phyloP scores from a whole-genome alignment of 2,888 invertebrate genomes.

The Elaeidobius kamerunicus region DNA sequence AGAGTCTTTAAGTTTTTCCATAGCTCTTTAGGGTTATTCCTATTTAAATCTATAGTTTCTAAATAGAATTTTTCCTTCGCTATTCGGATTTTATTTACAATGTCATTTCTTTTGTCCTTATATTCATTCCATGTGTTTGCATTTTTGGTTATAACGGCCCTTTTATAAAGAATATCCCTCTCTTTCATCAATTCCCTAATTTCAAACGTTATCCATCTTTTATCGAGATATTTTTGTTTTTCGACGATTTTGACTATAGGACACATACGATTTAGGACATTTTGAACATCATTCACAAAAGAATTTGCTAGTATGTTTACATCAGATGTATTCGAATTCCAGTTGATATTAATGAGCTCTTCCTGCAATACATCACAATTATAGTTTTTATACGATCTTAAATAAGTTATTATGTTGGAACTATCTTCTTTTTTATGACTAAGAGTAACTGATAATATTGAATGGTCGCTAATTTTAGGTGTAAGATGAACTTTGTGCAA shows the following conservation, averaged over 20 bases:
- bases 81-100: not conserved
- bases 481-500: too few species aligned
- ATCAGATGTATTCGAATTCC: too few species aligned
- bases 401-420: not conserved
- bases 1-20: slow-evolving; percentile 1
- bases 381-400: not conserved
- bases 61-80: not conserved
- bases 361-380: not conserved
- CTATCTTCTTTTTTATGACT: not conserved
- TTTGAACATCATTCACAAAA: too few species aligned
- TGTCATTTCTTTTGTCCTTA: not conserved
- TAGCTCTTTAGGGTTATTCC: not conserved
- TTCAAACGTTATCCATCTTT: too few species aligned
- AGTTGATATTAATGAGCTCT: not conserved
- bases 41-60: not conserved
- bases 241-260: too few species aligned
- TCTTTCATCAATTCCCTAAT: not conserved
- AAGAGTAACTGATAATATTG: too few species aligned
- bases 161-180: not conserved
- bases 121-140: not conserved
- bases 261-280: too few species aligned
- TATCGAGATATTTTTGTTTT: too few species aligned
- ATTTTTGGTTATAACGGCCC: not conserved
- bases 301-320: not conserved
- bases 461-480: not conserved